Evolutionary conservation across 2,888 invertebrate genomes (phyloP).

Genomic region (Trachelus iudaicus): DNA sequence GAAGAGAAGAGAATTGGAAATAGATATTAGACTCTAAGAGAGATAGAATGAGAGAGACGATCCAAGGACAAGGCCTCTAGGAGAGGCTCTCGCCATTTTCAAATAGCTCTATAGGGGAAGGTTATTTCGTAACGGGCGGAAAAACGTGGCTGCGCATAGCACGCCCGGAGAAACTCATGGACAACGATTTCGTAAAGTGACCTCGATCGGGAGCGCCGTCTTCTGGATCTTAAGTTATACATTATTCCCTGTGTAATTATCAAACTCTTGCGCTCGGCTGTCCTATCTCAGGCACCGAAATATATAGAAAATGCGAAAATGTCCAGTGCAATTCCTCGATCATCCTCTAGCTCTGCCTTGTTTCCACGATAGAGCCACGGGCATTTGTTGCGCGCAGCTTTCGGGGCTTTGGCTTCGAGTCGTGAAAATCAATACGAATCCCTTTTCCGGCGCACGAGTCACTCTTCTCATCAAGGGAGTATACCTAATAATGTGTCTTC

Average conservation of each 20-base stretch:
- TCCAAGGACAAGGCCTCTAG: neutral
- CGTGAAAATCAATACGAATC: conserved; percentile 61
- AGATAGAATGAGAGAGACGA: neutral
- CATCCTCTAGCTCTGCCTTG: neutral
- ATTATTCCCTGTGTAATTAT: neutral
- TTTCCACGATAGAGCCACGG: neutral
- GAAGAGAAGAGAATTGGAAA: neutral
- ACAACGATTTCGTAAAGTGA: neutral
- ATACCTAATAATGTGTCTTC: neutral
- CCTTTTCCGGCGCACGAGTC: conserved; percentile 47
- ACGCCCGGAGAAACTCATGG: neutral
- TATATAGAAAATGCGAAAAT: no score
- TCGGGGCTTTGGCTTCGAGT: conserved; percentile 40
- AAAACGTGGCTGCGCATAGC: neutral
- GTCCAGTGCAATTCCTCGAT: neutral
- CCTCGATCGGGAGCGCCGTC: neutral
- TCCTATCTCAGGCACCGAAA: no score
- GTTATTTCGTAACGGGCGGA: neutral
- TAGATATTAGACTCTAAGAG: neutral
- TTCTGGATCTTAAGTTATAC: neutral
- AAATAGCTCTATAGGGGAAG: neutral
- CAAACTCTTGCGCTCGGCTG: no score
- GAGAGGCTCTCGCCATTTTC: neutral
- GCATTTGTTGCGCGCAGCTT: conserved; percentile 42
- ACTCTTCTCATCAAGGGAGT: neutral